Percentiles rank a stretch among this genome's conserved stretches.
phyloP scores from a whole-genome alignment of 2,113 vertebrate species.

The Heterotis niloticus region DNA sequence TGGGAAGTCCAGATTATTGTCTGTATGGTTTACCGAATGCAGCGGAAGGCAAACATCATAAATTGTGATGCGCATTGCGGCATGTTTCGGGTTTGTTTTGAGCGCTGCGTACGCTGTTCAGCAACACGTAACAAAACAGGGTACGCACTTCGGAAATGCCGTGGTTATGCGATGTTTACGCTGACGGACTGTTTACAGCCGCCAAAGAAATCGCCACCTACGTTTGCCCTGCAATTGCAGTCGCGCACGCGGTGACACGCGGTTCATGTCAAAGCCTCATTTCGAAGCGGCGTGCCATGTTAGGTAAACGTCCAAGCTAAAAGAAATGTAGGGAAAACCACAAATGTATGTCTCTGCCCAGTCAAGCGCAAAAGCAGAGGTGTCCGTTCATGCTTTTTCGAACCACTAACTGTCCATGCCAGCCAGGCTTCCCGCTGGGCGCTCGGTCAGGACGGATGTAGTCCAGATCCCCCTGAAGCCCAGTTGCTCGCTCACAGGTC shows the following conservation, averaged over 20 bases:
- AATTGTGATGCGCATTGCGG: too few relatives aligned
- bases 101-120: too few relatives aligned
- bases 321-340: neutral
- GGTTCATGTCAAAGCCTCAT: neutral
- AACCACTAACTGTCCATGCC: neutral
- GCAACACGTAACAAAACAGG: too few relatives aligned
- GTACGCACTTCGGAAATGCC: too few relatives aligned
- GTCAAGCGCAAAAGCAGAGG: slow-evolving; percentile 13
- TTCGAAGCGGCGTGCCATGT: neutral
- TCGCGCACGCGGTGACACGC: neutral
- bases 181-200: too few relatives aligned
- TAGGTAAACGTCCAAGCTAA: slow-evolving; percentile 5
- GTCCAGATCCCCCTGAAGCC: too few relatives aligned
- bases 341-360: slow-evolving; percentile 7
- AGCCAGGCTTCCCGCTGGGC: neutral
- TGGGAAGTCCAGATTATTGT: neutral
- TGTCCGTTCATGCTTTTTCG: neutral
- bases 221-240: neutral
- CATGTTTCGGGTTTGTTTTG: too few relatives aligned
- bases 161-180: too few relatives aligned
- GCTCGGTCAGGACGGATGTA: neutral
- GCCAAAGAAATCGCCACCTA: too few relatives aligned
- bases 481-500: too few relatives aligned
- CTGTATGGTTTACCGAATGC: too few relatives aligned
- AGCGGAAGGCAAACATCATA: too few relatives aligned